A percentile compares a stretch with the other conserved stretches of the same genome.
phyloP scores from a whole-genome alignment of 2,888 invertebrate species.

The Cheilosia variabilis region DNA sequence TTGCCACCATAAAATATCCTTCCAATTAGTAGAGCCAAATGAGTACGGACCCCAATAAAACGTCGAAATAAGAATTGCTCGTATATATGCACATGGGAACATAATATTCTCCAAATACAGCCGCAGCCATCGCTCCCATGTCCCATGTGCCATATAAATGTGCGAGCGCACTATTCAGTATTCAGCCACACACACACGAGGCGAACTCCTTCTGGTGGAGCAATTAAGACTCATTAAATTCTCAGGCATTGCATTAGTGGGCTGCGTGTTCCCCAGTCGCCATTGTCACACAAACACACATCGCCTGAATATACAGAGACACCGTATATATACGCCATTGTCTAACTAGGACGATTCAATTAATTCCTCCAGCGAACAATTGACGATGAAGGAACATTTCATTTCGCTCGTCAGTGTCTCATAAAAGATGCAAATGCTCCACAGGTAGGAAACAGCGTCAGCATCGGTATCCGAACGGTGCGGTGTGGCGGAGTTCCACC shows the following conservation, averaged over 20 bases:
- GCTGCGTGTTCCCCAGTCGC: constrained; percentile 48
- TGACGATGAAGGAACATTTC: constrained; percentile 73
- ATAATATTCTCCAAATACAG: constrained; percentile 22
- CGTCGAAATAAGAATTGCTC: constrained; percentile 24
- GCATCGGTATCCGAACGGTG: background rate
- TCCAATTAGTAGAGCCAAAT: constrained; percentile 18
- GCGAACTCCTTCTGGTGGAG: constrained; percentile 42
- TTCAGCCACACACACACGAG: background rate
- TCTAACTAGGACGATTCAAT: constrained; percentile 72
- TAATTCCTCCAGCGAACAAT: constrained; percentile 68
- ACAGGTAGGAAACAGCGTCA: constrained; percentile 53
- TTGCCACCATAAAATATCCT: constrained; percentile 38
- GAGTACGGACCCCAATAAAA: constrained; percentile 32
- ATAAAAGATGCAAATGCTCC: constrained; percentile 75
- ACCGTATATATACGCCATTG: background rate
- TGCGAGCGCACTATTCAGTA: background rate
- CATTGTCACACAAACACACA: constrained; percentile 48
- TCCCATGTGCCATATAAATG: background rate
- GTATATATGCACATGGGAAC: background rate
- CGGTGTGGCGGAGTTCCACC: background rate
- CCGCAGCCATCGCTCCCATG: background rate
- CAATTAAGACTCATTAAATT: constrained; percentile 71
- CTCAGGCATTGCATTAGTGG: constrained; percentile 67
- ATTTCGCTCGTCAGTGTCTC: constrained; percentile 70
- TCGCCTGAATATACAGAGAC: background rate